Evolutionary conservation across 1,140 invertebrate species (phyloP), one percentile per base, ranked within the genome.

Genomic region (Tetragnatha versicolor): DNA sequence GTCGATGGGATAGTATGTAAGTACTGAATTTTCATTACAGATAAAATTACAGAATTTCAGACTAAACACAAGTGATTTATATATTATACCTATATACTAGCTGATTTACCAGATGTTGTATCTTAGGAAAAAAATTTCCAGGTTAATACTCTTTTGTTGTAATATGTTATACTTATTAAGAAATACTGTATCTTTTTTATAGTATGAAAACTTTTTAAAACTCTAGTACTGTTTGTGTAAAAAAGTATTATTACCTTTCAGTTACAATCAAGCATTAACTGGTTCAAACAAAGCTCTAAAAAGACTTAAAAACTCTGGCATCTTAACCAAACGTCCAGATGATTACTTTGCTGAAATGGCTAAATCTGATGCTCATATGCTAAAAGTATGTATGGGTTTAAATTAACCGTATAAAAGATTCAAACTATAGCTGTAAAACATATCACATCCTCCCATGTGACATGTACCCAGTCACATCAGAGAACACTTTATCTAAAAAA

Each of bases 321-420:
- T 98, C 45, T 87, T 89, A 0, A 97, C 94, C 0, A 92, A 90
- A 83, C 89, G 94, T 73, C 98, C 98, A 0, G 92, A 95, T 35
- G 97, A 99, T 87, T 99, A 98, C 87, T 99, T 98, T 88, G 98
- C 97, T 0, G 94, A 99, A 89, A 99, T 99, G 98, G 95, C 95
- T 2, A 99, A 99, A 85, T 90, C 93, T 60, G 98, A 99, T 87
- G 89, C 91, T 47, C 98, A 99, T 81, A 99, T 99, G 98, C 94
- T 98, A 84, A 98, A 97, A 86, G 90, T 91, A 72, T 29, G 25
- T 33, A 20, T 22, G 1, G 6, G 37, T 69, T 53, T 65, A 20
- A 7, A 29, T 58, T 29, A 22, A 9, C 4, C 7, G 7, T 7
- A 10, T 27, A 17, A 33, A 25, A 5, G n/a, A 25, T 22, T 27